phyloP scores from a whole-genome alignment of 2,888 invertebrate genomes.

The Automeris io region DNA sequence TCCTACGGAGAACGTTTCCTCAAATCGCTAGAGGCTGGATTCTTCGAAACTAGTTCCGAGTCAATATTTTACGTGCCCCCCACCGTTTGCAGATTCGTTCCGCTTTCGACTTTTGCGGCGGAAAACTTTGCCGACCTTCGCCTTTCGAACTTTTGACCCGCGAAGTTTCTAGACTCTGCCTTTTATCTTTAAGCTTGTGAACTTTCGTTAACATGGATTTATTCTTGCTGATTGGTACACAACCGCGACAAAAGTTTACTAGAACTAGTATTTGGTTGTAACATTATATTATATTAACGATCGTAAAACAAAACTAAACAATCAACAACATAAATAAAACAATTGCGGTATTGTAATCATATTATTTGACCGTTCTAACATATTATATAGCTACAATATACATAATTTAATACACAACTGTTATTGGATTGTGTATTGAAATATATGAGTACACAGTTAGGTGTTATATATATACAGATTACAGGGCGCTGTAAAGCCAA shows the following conservation, averaged over 20 bases:
- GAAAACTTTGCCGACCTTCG: constrained; percentile 13
- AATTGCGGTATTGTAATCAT: too few species aligned
- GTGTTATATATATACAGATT: constrained; percentile 9
- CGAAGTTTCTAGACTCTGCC: constrained; percentile 8
- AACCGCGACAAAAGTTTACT: constrained; percentile 27
- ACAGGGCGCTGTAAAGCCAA: constrained; percentile 17
- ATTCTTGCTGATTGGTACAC: constrained; percentile 9
- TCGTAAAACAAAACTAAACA: too few species aligned
- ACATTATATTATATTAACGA: too few species aligned
- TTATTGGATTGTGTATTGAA: constrained; percentile 9
- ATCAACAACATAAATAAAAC: too few species aligned
- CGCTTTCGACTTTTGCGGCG: constrained; percentile 21
- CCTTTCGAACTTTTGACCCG: constrained; percentile 2
- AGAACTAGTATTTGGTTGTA: too few species aligned
- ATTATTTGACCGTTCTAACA: too few species aligned
- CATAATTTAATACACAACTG: constrained; percentile 22
- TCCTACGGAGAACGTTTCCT: constrained; percentile 7
- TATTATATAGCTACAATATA: too few species aligned
- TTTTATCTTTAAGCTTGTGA: constrained; percentile 8
- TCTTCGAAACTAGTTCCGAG: constrained; percentile 31
- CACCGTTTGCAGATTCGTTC: constrained; percentile 25
- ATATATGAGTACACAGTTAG: constrained; percentile 7
- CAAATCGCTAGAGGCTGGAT: constrained; percentile 19
- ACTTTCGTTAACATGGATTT: too few species aligned
- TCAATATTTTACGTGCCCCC: constrained; percentile 52